Base-by-base conservation (phyloP, 2,888 invertebrate species). In the Perithous albicinctus region DNA sequence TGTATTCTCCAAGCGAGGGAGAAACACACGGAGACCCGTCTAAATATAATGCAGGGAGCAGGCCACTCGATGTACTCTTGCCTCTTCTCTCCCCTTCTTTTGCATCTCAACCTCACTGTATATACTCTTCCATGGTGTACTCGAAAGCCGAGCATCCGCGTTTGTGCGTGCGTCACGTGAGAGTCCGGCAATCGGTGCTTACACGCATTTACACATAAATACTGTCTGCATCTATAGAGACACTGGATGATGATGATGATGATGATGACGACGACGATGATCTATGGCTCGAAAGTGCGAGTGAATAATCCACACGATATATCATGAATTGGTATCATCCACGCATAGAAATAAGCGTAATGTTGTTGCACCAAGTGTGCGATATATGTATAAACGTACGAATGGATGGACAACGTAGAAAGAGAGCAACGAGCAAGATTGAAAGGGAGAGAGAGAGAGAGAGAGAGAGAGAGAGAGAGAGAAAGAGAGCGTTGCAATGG, bases 301-400 rank as follows among this genome's bases (percentile, higher is more conserved):
- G 89, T 90, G 89, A 90, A 89, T 88, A 90, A 89, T 87, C 89
- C 86, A 84, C 85, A 85, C 83, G 41, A 66, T 43, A n/a, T 54
- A 54, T 23, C 56, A 48, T 73, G 78, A 15, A n/a, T 7, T 51
- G 20, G 51, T 23, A 51, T 51, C 51, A 26, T n/a, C 23, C 54
- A 12, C 54, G 5, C 43, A 5, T n/a, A 12, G 0, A 3, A 15
- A 43, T 43, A 43, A n/a, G 20, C 48, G 18, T 8, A 8, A 26
- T 20, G n/a, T 54, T 54, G 54, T 26, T 26, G 5, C 54, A 20
- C 26, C 51, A 70, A 64, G 20, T 61, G 51, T 38, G 23, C 10
- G 23, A 26, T 46, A 5, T 46, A 10, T 15, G n/a, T n/a, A n/a
- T 10, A 29, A 20, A 15, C 8, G 48, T 23, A 20, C 8, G 20